phyloP scores from a whole-genome alignment of 2,113 vertebrate species.

The Phalacrocorax aristotelis region DNA sequence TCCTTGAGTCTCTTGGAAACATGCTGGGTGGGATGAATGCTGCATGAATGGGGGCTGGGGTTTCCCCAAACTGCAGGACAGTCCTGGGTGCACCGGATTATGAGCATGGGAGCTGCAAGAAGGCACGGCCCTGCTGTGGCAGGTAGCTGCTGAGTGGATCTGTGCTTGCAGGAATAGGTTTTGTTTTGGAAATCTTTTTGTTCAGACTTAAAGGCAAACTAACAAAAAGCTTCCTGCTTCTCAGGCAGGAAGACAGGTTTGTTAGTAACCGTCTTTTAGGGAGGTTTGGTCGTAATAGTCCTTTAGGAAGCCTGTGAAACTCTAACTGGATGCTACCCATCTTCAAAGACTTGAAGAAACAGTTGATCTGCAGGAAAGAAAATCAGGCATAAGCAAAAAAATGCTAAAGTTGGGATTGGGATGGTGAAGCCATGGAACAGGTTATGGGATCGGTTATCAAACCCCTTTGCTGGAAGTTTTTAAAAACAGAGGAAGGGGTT shows the following conservation, averaged over 20 bases:
- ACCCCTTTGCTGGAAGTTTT: neutral
- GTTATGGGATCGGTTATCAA: neutral
- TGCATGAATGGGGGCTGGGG: accelerated
- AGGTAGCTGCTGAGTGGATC: neutral
- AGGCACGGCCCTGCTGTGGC: neutral
- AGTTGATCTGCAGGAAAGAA: neutral
- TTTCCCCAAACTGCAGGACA: accelerated
- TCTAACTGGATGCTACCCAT: neutral
- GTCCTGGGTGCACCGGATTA: neutral
- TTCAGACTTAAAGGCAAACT: neutral
- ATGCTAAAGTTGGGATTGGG: neutral
- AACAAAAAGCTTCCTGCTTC: neutral
- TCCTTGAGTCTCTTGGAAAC: neutral
- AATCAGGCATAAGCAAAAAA: neutral
- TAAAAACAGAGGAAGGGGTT: neutral
- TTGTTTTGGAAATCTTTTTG: neutral
- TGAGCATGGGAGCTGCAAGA: neutral
- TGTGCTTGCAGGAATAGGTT: neutral
- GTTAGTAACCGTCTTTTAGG: neutral
- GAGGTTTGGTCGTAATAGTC: neutral
- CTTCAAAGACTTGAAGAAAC: neutral
- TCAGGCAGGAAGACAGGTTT: neutral
- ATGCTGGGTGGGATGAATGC: accelerated
- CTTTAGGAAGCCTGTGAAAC: neutral
- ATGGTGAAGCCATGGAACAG: neutral